Evolutionary conservation across 2,888 invertebrate species (phyloP).

Genomic region (Podotricha telesiphe): DNA sequence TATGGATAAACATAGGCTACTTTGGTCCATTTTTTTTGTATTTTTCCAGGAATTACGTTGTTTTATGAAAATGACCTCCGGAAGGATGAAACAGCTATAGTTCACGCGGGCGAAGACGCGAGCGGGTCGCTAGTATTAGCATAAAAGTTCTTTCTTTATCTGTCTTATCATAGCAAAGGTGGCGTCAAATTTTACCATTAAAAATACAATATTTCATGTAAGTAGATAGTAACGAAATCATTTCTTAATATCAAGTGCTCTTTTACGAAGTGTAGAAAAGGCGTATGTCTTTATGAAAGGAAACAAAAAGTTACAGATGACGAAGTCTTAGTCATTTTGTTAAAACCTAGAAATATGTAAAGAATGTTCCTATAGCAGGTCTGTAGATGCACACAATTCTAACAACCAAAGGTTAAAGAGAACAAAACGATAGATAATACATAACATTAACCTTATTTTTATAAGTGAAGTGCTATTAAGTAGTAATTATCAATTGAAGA

Average conservation of each 20-base stretch:
- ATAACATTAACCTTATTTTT: not conserved
- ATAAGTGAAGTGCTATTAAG: too few relatives aligned
- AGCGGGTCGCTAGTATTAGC: too few relatives aligned
- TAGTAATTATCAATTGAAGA: not conserved
- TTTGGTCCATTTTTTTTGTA: too few relatives aligned
- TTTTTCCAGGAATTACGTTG: too few relatives aligned
- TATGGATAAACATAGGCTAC: too few relatives aligned
- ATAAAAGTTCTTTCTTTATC: too few relatives aligned
- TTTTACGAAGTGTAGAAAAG: not conserved
- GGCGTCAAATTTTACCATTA: not conserved
- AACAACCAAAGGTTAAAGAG: not conserved
- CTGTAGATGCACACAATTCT: not conserved
- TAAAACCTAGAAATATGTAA: slow-evolving; percentile 6
- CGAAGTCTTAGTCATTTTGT: not conserved
- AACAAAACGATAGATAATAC: not conserved
- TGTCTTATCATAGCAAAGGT: not conserved
- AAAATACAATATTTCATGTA: not conserved
- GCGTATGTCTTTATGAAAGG: not conserved
- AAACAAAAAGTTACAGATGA: not conserved
- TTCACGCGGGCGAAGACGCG: too few relatives aligned
- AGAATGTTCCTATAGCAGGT: not conserved
- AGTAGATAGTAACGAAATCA: not conserved
- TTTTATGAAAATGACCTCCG: too few relatives aligned
- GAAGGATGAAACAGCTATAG: too few relatives aligned
- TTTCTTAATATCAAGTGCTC: not conserved